These are phyloP conservation scores for Drosophila pectinifera DNA, from an alignment of 1,140 invertebrate species.

Conservation along the genomic window DNA sequence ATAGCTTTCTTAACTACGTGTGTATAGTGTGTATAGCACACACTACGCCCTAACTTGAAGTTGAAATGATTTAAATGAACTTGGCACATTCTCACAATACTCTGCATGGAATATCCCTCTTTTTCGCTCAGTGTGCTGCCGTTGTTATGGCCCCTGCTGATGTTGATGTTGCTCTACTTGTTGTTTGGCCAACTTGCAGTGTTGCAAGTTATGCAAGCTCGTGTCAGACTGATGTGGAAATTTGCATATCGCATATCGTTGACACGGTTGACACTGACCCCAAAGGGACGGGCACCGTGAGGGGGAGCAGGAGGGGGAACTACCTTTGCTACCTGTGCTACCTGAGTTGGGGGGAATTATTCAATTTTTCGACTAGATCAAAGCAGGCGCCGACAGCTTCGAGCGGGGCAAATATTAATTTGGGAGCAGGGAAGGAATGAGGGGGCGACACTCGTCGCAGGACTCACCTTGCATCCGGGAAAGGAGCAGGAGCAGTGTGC, in stretches of 20 bases:
- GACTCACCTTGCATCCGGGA: conserved; percentile 78
- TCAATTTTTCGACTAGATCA: conserved; percentile 48
- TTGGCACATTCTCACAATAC: no score
- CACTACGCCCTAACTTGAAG: no score
- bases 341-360: conserved; percentile 13
- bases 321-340: background rate
- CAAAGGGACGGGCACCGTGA: conserved; percentile 26
- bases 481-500: conserved; percentile 73
- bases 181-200: conserved; percentile 36
- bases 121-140: background rate
- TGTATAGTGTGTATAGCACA: no score
- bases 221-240: conserved; percentile 54
- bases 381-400: conserved; percentile 28
- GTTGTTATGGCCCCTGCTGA: conserved; percentile 1
- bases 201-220: conserved; percentile 70
- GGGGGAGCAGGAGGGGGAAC: no score
- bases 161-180: conserved; percentile 30
- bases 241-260: conserved; percentile 74
- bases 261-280: conserved; percentile 75
- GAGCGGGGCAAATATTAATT: conserved; percentile 32
- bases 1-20: no score
- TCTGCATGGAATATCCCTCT: no score
- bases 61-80: no score
- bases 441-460: background rate
- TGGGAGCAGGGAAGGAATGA: background rate